Conservation (phyloP, 2,113 vertebrate species). For the Tetraodon nigroviridis region DNA sequence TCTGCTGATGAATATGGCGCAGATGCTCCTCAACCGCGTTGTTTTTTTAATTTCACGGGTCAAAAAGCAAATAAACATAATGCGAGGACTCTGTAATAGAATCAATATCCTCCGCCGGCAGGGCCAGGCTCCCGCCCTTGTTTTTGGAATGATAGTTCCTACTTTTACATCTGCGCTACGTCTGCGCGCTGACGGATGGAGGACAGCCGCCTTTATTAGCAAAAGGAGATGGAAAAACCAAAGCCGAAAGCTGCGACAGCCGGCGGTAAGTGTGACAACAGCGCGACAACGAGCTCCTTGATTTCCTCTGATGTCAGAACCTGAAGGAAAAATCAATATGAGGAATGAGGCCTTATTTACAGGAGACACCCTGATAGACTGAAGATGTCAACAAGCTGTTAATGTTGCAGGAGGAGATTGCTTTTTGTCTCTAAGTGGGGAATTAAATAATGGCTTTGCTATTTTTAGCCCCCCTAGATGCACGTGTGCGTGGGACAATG, state of each 20-base stretch:
- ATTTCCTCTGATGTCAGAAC: constrained; percentile 64
- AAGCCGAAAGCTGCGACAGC: constrained; percentile 31
- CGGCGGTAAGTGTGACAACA: constrained; percentile 22
- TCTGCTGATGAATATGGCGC: too few species aligned
- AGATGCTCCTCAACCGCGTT: too few species aligned
- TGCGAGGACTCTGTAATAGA: too few species aligned
- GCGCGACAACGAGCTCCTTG: constrained; percentile 32
- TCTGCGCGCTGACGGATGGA: neutral
- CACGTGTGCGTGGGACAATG: neutral
- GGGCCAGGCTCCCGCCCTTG: too few species aligned
- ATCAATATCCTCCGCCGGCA: too few species aligned
- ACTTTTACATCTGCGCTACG: neutral
- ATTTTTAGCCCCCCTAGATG: constrained; percentile 17
- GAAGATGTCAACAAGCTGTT: constrained; percentile 54
- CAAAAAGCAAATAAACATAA: too few species aligned
- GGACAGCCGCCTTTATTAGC: constrained; percentile 21
- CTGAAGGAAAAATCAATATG: constrained; percentile 62
- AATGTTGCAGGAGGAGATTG: constrained; percentile 53
- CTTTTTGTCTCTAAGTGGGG: constrained; percentile 46
- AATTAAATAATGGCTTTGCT: constrained; percentile 37
- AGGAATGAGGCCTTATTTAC: constrained; percentile 60
- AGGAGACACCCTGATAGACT: constrained; percentile 53
- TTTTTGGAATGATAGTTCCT: too few species aligned
- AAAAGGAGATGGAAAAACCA: constrained; percentile 7
- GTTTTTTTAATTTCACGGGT: too few species aligned